phyloP scores from a whole-genome alignment of 30 jellyfish, hydroid and myxozoan genomes.

The Mastigias papua region DNA sequence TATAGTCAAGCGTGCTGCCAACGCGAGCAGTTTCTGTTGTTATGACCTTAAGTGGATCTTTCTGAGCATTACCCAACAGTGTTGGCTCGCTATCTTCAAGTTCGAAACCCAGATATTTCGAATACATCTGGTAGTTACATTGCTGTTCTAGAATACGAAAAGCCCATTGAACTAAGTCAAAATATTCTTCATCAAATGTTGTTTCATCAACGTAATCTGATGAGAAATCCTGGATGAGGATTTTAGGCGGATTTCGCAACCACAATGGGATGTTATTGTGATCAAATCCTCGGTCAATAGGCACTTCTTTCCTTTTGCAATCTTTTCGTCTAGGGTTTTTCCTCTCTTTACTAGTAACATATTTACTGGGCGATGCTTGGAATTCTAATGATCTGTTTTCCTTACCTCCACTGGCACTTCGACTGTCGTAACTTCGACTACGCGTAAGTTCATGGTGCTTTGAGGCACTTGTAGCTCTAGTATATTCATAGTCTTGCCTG shows the following conservation, averaged over 20 bases:
- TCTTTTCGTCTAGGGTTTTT: constrained; percentile 24
- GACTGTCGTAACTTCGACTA: constrained; percentile 22
- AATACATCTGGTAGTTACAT: constrained; percentile 35
- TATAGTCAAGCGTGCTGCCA: constrained; percentile 68
- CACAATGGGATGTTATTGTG: constrained; percentile 42
- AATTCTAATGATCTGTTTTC: constrained; percentile 20
- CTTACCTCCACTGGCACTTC: constrained; percentile 15
- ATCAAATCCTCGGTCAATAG: constrained; percentile 27
- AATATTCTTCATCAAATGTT: constrained; percentile 66
- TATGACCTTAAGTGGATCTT: constrained; percentile 40
- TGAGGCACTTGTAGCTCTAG: background rate
- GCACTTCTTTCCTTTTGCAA: constrained; percentile 44
- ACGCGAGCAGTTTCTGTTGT: constrained; percentile 79
- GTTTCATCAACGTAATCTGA: constrained; percentile 73
- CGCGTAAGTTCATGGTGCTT: constrained; percentile 37
- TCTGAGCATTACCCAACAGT: constrained; percentile 35
- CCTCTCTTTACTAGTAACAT: constrained; percentile 14
- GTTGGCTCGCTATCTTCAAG: constrained; percentile 41
- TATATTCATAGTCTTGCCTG: constrained; percentile 3
- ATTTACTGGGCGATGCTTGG: constrained; percentile 16
- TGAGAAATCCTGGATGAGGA: constrained; percentile 68
- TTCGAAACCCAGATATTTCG: constrained; percentile 21
- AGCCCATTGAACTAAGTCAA: constrained; percentile 76
- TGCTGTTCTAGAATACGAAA: constrained; percentile 61
- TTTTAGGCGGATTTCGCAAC: constrained; percentile 67